These are phyloP conservation scores for Pedionomus torquatus DNA, from an alignment of 2,113 vertebrate species.

Conservation along the genomic window DNA sequence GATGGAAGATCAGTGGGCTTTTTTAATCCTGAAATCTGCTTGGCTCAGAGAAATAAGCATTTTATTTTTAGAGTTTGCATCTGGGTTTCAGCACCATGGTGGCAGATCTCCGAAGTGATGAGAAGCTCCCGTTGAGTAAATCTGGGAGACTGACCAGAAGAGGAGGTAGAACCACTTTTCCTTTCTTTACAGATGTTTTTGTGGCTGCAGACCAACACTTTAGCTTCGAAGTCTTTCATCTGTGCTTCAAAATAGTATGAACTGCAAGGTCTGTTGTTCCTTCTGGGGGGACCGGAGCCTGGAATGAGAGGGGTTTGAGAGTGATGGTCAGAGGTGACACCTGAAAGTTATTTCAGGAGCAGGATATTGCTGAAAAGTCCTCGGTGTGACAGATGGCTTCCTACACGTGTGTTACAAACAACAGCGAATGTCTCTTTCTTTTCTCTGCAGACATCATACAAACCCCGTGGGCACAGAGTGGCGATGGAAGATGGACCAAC, in stretches of 20 bases:
- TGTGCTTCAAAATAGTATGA: background rate
- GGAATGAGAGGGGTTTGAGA: background rate
- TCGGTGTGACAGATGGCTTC: background rate
- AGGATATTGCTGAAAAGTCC: background rate
- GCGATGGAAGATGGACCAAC: constrained; percentile 95
- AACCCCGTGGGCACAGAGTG: constrained; percentile 96
- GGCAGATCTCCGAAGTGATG: background rate
- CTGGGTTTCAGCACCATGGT: fast-evolving
- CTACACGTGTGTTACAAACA: background rate
- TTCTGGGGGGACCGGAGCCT: background rate
- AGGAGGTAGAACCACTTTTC: background rate
- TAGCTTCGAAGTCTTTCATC: background rate
- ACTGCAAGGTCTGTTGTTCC: background rate
- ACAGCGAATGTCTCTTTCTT: background rate
- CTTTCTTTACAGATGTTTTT: background rate
- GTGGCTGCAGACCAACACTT: background rate
- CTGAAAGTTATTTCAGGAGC: background rate
- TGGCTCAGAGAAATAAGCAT: background rate
- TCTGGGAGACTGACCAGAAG: background rate
- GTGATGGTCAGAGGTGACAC: background rate
- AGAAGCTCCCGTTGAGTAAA: background rate
- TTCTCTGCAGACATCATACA: constrained; percentile 87
- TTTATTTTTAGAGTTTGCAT: background rate
- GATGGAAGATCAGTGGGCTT: background rate
- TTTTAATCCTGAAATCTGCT: background rate